Evolutionary conservation across 2,888 invertebrate genomes (phyloP).

Genomic region (Sipunculus nudus): DNA sequence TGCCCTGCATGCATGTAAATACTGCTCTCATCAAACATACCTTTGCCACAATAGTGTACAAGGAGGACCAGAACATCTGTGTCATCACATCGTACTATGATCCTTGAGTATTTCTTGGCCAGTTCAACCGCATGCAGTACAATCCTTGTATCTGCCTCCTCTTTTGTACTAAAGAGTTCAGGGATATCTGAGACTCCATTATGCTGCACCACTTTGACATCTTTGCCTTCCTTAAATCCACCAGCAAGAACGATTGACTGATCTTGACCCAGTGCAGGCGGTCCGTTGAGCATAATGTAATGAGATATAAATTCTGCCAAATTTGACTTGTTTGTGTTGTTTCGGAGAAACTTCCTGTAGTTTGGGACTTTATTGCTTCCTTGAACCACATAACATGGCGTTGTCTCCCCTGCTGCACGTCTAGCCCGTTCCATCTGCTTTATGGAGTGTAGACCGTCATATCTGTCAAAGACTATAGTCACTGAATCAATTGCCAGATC

Average conservation of each 20-base stretch:
- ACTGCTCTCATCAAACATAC: neutral
- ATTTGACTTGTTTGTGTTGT: conserved; percentile 13
- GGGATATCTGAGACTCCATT: no score
- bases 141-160: neutral
- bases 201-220: no score
- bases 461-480: conserved; percentile 20
- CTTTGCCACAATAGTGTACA: neutral
- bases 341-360: conserved; percentile 14
- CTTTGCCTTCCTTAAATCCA: neutral
- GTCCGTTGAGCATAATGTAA: neutral
- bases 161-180: no score
- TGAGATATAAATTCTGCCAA: conserved; percentile 10
- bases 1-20: neutral
- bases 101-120: neutral
- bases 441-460: conserved; percentile 15
- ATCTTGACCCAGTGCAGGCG: neutral
- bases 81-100: conserved; percentile 2
- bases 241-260: neutral
- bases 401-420: conserved; percentile 5
- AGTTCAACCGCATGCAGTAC: neutral
- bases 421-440: conserved; percentile 11
- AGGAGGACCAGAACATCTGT: conserved; percentile 4
- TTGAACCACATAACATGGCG: conserved; percentile 9
- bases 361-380: conserved; percentile 18
- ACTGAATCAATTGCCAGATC: neutral